Conservation (phyloP, 2,113 vertebrate genomes). For the Phrynosoma blainvillii region DNA sequence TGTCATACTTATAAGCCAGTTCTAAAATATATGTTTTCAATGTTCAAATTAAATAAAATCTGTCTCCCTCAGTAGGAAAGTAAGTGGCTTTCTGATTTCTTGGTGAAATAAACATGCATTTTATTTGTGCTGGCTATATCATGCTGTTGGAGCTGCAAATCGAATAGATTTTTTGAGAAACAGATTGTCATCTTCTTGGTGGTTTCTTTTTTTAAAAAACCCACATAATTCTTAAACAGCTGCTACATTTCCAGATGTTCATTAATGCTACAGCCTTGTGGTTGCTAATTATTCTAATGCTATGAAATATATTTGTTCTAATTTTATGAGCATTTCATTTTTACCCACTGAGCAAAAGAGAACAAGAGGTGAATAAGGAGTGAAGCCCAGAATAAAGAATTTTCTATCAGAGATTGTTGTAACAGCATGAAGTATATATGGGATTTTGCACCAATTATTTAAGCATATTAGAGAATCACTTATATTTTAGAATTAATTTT, state of each 20-base stretch:
- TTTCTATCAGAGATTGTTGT: neutral
- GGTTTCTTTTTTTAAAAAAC: neutral
- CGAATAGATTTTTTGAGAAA: conserved; percentile 24
- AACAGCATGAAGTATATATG: neutral
- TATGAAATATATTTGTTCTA: conserved; percentile 34
- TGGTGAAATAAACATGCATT: neutral
- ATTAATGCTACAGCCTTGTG: conserved; percentile 21
- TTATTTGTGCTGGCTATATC: conserved; percentile 7
- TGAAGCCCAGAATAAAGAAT: neutral
- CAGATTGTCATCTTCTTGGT: conserved; percentile 20
- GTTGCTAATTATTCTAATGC: conserved; percentile 23
- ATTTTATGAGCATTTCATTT: conserved; percentile 16
- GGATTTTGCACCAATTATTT: neutral
- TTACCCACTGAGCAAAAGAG: neutral
- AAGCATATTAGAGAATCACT: neutral
- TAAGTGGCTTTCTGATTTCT: neutral
- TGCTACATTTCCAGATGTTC: conserved; percentile 46
- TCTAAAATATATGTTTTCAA: conserved; percentile 14
- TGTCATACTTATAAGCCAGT: neutral
- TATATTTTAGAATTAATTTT: neutral
- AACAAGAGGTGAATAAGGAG: neutral
- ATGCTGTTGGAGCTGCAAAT: neutral
- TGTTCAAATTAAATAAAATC: conserved; percentile 6
- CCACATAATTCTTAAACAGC: neutral
- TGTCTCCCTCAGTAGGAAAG: neutral